phyloP scores from a whole-genome alignment of 2,113 vertebrate species.

The Callospermophilus lateralis region DNA sequence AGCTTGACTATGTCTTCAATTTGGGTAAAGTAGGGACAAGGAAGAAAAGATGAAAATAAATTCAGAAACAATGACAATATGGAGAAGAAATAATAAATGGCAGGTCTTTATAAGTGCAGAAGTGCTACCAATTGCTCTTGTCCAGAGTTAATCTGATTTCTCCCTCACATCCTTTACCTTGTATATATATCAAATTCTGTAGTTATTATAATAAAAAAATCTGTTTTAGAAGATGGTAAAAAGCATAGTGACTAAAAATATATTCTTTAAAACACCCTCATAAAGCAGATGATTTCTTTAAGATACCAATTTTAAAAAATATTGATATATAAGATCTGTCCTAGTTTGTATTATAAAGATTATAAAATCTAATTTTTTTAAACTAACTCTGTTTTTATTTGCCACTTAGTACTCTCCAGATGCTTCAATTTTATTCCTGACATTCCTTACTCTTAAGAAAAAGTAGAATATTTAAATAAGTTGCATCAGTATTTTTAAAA shows the following conservation, averaged over 20 bases:
- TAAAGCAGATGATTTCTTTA: not conserved
- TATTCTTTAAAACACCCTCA: not conserved
- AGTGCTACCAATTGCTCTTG: not conserved
- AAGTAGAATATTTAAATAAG: too few species aligned
- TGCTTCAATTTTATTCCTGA: too few species aligned
- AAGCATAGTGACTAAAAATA: not conserved
- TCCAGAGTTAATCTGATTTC: not conserved
- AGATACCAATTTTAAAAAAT: not conserved
- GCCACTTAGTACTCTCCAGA: not conserved
- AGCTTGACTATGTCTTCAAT: not conserved
- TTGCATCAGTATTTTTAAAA: too few species aligned
- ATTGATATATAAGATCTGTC: not conserved
- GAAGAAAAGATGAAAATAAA: not conserved
- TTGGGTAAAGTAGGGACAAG: not conserved
- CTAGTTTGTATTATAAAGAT: not conserved
- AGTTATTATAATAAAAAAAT: not conserved
- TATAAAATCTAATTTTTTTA: not conserved
- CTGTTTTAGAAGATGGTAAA: not conserved
- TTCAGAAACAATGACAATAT: not conserved
- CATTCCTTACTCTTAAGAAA: too few species aligned
- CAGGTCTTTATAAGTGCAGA: not conserved
- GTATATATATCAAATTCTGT: not conserved
- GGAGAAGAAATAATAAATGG: not conserved
- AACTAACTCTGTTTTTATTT: not conserved
- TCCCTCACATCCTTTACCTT: not conserved